These are phyloP conservation scores for Venturia canescens DNA, from an alignment of 1,140 invertebrate species.

Conservation along the genomic window DNA sequence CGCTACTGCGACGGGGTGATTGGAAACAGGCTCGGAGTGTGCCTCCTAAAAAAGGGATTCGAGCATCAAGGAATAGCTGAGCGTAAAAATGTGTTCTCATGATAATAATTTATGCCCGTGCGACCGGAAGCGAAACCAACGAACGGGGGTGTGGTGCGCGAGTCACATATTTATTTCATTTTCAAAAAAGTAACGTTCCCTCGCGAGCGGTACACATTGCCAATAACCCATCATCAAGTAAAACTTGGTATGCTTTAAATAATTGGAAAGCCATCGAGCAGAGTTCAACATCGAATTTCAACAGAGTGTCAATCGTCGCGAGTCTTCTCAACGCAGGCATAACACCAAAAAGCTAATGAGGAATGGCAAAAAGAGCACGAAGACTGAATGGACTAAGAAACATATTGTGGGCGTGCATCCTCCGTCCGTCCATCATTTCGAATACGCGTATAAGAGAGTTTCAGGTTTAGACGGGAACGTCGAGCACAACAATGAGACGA, in stretches of 20 bases:
- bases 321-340: neutral
- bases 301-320: neutral
- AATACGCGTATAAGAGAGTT: neutral
- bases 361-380: neutral
- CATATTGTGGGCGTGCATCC: conserved; percentile 17
- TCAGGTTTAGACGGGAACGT: neutral
- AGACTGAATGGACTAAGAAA: neutral
- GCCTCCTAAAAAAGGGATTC: neutral
- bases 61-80: neutral
- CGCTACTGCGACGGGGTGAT: neutral
- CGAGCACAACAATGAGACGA: conserved; percentile 31
- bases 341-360: neutral
- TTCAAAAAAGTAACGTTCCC: neutral
- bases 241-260: too few relatives aligned
- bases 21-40: neutral
- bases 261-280: too few relatives aligned
- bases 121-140: neutral
- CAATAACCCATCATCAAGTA: too few relatives aligned
- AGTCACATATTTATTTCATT: too few relatives aligned
- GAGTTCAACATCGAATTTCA: conserved; percentile 10
- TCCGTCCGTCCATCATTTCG: conserved; percentile 4
- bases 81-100: neutral
- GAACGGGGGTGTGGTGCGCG: neutral
- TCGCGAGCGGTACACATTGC: too few relatives aligned
- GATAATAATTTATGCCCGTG: neutral